These are phyloP conservation scores for Hyposmocoma kahamanoa DNA, from an alignment of 1,140 invertebrate species.

Conservation along the genomic window DNA sequence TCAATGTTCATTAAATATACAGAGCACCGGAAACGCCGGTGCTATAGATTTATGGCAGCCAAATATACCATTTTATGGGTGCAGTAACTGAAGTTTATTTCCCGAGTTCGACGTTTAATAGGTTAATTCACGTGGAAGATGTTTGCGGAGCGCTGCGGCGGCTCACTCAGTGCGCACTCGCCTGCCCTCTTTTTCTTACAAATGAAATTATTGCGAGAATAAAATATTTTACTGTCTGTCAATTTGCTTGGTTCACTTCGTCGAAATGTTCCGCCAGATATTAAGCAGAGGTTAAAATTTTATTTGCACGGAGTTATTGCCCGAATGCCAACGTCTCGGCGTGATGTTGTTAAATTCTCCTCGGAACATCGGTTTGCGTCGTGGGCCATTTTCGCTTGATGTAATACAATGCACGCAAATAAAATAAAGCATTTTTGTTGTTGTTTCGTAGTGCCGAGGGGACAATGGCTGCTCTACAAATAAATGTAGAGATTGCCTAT, in stretches of 20 bases:
- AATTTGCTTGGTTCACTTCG: constrained; percentile 56
- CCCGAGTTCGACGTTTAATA: constrained; percentile 54
- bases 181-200: constrained; percentile 59
- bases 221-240: constrained; percentile 73
- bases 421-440: constrained; percentile 44
- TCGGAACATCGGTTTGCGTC: constrained; percentile 35
- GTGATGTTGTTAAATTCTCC: constrained; percentile 51
- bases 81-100: constrained; percentile 42
- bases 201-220: constrained; percentile 69
- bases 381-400: constrained; percentile 47
- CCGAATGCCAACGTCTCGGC: constrained; percentile 34
- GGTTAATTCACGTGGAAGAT: constrained; percentile 66
- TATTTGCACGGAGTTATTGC: constrained; percentile 62
- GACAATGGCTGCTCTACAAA: constrained; percentile 5
- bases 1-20: neutral
- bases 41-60: constrained; percentile 9
- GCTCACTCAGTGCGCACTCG: constrained; percentile 17
- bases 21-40: neutral
- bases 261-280: constrained; percentile 51
- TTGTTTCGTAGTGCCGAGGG: constrained; percentile 32
- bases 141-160: constrained; percentile 41
- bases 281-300: constrained; percentile 71
- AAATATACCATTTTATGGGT: constrained; percentile 42
- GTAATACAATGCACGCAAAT: constrained; percentile 52
- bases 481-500: too few relatives aligned